phyloP scores from a whole-genome alignment of 2,113 vertebrate genomes.

The Nanorana parkeri region DNA sequence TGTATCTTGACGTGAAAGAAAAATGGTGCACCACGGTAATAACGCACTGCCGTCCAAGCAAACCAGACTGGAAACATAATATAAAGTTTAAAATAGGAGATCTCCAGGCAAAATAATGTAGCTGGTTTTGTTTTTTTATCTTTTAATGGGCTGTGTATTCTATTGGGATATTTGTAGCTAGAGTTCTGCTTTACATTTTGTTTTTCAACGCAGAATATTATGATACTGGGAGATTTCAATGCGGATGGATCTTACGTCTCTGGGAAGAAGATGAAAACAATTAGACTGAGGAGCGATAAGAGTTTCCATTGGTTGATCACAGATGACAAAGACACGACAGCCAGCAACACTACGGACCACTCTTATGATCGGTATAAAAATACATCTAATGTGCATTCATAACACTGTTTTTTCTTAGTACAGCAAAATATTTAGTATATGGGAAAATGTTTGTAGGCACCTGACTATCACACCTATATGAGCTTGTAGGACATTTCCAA shows the following conservation, averaged over 20 bases:
- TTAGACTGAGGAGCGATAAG: constrained; percentile 62
- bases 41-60: not conserved
- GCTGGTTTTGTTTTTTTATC: too few species aligned
- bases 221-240: constrained; percentile 76
- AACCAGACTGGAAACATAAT: too few species aligned
- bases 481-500: too few species aligned
- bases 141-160: too few species aligned
- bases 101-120: too few species aligned
- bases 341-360: constrained; percentile 66
- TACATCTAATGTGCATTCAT: too few species aligned
- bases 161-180: too few species aligned
- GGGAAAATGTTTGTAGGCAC: too few species aligned
- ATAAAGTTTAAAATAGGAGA: too few species aligned
- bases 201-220: constrained; percentile 67
- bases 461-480: too few species aligned
- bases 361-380: constrained; percentile 72
- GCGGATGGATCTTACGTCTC: constrained; percentile 72
- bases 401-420: too few species aligned
- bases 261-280: constrained; percentile 60
- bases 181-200: not conserved
- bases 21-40: constrained; percentile 72
- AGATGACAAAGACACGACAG: constrained; percentile 71
- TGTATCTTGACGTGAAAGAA: constrained; percentile 66
- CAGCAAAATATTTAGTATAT: too few species aligned
- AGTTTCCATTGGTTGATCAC: constrained; percentile 73